Base-by-base conservation (phyloP, 2,888 invertebrate species). In the Polietes domitor region DNA sequence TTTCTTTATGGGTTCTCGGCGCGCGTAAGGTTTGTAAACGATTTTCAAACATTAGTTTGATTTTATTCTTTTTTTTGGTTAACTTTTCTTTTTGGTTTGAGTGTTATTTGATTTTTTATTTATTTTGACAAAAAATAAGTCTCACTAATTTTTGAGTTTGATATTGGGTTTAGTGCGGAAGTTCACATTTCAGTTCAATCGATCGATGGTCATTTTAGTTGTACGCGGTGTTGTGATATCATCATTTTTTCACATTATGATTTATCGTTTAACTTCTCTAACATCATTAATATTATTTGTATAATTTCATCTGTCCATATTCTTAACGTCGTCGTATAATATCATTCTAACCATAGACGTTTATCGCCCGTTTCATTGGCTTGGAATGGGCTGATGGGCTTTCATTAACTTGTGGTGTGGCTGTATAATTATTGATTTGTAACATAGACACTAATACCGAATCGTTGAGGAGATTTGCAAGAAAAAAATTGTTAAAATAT, bases 1-100 rank as follows among this genome's bases (percentile, higher is more conserved):
- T 97, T 94, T 96, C 97, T 93, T 96, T 97, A 93, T 97, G 97
- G 97, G 96, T 96, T 93, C 96, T 97, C 94, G 96, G 96, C 95
- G 96, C 96, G 94, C 95, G 97, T 94, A 97, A 97, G 97, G 97
- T 97, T 92, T 92, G 92, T 92, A 83, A 85, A 81, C 78, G 32
- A 24, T 43, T 32, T 83, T 76, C 77, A 65, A 76, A 79, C 37
- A 41, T 70, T 53, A 47, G 37, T 61, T 74, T 55, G 10, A 28
- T 76, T 32, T 71, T 77, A n/a, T 58, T n/a, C 9, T 17, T 71
- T 77, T 41, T 15, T 71, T 47, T 21, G 37, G 17, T 17, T 68
- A 58, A 47, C 47, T 61, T 76, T 61, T n/a, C n/a, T 73, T 53
- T 50, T 50, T 78, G 32, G 21, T 47, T 72, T 77, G 24, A 32